Conservation (phyloP, 2,113 vertebrate genomes). For the Phyllopteryx taeniolatus region DNA sequence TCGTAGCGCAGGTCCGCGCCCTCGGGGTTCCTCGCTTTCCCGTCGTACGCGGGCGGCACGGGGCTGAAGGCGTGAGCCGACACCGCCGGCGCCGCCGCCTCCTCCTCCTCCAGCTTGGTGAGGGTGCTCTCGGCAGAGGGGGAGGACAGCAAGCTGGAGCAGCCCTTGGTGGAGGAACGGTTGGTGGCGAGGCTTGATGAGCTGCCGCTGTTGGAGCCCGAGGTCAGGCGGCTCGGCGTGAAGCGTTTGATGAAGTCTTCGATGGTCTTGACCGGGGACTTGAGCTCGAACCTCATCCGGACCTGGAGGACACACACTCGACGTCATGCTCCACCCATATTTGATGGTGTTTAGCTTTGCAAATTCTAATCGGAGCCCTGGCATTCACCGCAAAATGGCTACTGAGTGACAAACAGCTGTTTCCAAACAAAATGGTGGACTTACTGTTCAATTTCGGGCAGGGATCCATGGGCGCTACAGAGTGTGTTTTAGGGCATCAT, state of each 20-base stretch:
- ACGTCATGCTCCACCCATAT: neutral
- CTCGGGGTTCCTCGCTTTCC: conserved; percentile 29
- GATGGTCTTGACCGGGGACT: conserved; percentile 94
- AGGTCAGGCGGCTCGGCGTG: conserved; percentile 88
- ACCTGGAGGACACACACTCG: conserved; percentile 68
- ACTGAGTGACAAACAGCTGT: neutral
- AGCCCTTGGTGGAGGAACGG: conserved; percentile 75
- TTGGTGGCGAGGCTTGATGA: conserved; percentile 79
- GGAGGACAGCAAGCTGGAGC: conserved; percentile 74
- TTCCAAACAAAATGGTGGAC: neutral
- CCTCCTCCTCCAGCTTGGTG: conserved; percentile 81
- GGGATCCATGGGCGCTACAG: neutral
- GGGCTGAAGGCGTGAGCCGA: conserved; percentile 49
- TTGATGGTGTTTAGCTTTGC: neutral
- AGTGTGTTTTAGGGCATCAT: neutral
- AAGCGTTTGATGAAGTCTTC: conserved; percentile 94
- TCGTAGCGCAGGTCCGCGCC: conserved; percentile 87
- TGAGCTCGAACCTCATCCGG: conserved; percentile 83
- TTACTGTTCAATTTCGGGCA: neutral
- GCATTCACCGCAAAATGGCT: neutral
- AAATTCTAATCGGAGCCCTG: too few species aligned
- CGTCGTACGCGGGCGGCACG: conserved; percentile 29
- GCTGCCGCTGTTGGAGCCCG: conserved; percentile 85
- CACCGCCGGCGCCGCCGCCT: neutral
- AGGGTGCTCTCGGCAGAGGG: conserved; percentile 79